Base-by-base conservation (phyloP, 2,888 invertebrate genomes). In the Ptilodon capucinus region DNA sequence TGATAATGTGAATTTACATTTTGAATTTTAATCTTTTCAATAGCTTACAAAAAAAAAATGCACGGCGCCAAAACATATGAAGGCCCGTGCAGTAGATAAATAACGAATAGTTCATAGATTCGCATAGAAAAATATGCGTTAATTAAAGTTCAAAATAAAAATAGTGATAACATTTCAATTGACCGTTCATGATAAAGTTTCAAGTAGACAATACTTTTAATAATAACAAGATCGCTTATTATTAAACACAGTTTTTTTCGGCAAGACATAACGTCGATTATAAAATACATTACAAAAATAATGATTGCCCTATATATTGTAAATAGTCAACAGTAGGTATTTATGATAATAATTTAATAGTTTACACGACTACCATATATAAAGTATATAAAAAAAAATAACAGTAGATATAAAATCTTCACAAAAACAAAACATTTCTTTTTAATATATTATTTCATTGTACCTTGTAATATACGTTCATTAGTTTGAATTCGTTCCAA, bases 1-100 rank as follows among this genome's bases (percentile, higher is more conserved):
- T 13, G 8, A 5, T 17, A 39, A n/a, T n/a, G n/a, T n/a, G n/a
- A n/a, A n/a, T n/a, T n/a, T n/a, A n/a, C n/a, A n/a, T n/a, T n/a
- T n/a, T n/a, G 5, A 18, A 7, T 38, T 38, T 38, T 7, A 7
- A 38, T 9, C 18, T 5, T 19, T 8, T 6, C 25, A 13, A 25
- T 40, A 28, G 28, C 28, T n/a, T 28, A n/a, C 28, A 8, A n/a
- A 16, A 16, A 40, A 42, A 49, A 52, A 48, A 42, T 40, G 43
- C 46, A 53, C 60, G 64, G 51, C 50, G 81, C 88, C 90, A 89
- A 89, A 90, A 90, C 89, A 90, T 87, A 90, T 90, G 86, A 89
- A 90, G 89, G 90, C 84, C 51, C 52, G 57, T 60, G 64, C 69
- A 9, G 6, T 35, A 13, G 13, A 11, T 6, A 38, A 71, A 62